Evolutionary conservation across 2,113 vertebrate genomes (phyloP), one percentile per base, ranked within the genome.

Genomic region (Colistium nudipinnis): DNA sequence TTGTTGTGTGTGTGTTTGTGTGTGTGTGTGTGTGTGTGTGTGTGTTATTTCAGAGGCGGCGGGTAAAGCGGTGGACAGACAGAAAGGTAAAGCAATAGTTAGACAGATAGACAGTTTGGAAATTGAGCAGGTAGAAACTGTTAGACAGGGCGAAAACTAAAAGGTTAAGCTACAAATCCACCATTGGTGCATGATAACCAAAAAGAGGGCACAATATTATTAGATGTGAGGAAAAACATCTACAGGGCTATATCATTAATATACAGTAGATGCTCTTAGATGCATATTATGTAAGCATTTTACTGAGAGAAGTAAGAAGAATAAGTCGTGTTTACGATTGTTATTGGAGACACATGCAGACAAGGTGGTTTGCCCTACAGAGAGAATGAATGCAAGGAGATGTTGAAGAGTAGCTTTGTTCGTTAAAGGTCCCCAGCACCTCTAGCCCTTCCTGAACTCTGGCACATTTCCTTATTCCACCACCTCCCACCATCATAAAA

Each of bases 31-130:
- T 43, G 39, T 43, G n/a, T n/a, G n/a, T 89, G 62, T 87, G 77
- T 91, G 84, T 91, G 85, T 89, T 85, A 81, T 90, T 91, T 81
- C 90, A 91, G 90, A 90, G 69, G 85, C 87, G 64, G 83, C 85
- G 78, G 83, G 82, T 90, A 91, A 91, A 75, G 70, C 59, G 86
- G 70, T 47, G 78, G 76, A 87, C 51, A 88, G 86, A 82, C 83
- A 88, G 90, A 91, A 91, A 89, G 89, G 88, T 90, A 90, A 90
- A 89, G 67, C 64, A 74, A 33, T 68, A 74, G 74, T 54, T 22
- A 80, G 66, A 74, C 47, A 62, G 68, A 53, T 13, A 62, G 57
- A 11, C 17, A 68, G 33, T 54, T 71, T 53, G 38, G 77, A 57
- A 76, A 54, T 36, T 38, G 66, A 39, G 31, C 44, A 65, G 62